Conservation (phyloP, 2,888 invertebrate species). For the Stramonita haemastoma region DNA sequence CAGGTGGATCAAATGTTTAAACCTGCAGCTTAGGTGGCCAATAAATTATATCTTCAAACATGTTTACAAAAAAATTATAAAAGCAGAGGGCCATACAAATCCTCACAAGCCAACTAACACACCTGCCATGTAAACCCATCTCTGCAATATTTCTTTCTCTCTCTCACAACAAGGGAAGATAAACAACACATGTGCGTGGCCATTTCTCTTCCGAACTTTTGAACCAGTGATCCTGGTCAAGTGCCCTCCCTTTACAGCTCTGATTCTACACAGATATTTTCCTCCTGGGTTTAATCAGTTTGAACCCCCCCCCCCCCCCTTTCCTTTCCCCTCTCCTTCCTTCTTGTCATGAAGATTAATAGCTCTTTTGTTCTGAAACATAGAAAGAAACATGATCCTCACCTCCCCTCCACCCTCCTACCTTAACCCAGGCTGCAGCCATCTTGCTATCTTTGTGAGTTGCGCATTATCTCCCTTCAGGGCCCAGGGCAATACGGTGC, state of each 20-base stretch:
- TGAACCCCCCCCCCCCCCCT: background rate
- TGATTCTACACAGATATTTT: background rate
- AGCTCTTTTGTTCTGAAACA: conserved; percentile 7
- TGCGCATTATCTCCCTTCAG: conserved; percentile 14
- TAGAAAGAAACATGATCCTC: background rate
- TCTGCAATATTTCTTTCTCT: background rate
- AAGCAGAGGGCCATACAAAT: too few relatives aligned
- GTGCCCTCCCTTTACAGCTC: too few relatives aligned
- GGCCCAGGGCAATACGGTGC: background rate
- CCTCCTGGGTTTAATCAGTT: background rate
- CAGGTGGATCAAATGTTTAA: too few relatives aligned
- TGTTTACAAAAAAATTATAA: too few relatives aligned
- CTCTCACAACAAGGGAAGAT: too few relatives aligned
- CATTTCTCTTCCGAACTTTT: too few relatives aligned
- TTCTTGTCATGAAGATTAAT: background rate
- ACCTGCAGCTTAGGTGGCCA: too few relatives aligned
- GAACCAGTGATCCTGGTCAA: too few relatives aligned
- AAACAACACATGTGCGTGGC: too few relatives aligned
- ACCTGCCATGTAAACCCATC: too few relatives aligned
- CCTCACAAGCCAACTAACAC: too few relatives aligned
- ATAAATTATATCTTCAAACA: too few relatives aligned
- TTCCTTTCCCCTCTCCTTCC: background rate
- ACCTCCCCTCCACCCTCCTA: background rate
- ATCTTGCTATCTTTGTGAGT: background rate
- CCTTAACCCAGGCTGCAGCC: background rate